These are phyloP conservation scores for Drosophila bocqueti DNA, from an alignment of 1,140 invertebrate genomes.

Conservation along the genomic window DNA sequence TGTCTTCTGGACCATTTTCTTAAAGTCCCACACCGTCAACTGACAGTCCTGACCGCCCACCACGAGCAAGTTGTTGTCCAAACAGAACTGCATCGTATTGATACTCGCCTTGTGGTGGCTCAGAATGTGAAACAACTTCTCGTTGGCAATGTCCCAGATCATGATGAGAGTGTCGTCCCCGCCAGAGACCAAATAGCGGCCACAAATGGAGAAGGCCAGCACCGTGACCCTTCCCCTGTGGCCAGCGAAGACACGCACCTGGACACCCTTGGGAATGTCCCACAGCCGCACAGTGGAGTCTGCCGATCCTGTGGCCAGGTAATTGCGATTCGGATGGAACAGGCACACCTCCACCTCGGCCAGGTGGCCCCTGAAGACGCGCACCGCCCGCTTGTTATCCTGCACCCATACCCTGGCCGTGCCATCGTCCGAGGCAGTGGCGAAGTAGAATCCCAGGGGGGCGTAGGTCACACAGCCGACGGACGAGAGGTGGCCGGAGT, in stretches of 20 bases:
- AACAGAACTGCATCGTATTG: slow-evolving; percentile 32
- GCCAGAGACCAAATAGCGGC: slow-evolving; percentile 54
- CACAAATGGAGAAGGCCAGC: slow-evolving; percentile 51
- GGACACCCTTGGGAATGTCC: slow-evolving; percentile 39
- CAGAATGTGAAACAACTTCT: slow-evolving; percentile 24
- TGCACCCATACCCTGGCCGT: slow-evolving; percentile 64
- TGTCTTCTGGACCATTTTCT: slow-evolving; percentile 21
- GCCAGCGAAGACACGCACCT: slow-evolving; percentile 57
- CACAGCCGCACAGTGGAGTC: slow-evolving; percentile 59
- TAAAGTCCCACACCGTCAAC: slow-evolving; percentile 60
- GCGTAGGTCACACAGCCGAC: slow-evolving; percentile 50
- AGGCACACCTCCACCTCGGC: slow-evolving; percentile 42
- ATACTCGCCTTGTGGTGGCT: slow-evolving; percentile 32
- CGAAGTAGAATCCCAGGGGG: slow-evolving; percentile 53
- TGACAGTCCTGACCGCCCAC: slow-evolving; percentile 49
- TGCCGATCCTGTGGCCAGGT: slow-evolving; percentile 61
- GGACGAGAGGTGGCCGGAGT: slow-evolving; percentile 36
- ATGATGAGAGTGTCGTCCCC: slow-evolving; percentile 38
- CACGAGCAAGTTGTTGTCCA: slow-evolving; percentile 55
- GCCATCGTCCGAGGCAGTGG: slow-evolving; percentile 48
- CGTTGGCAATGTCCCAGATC: slow-evolving; percentile 48
- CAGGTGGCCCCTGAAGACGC: slow-evolving; percentile 49
- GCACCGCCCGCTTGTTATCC: slow-evolving; percentile 27
- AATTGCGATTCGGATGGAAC: slow-evolving; percentile 62
- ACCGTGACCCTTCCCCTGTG: slow-evolving; percentile 29